Evolutionary conservation across 2,888 invertebrate species (phyloP).

Genomic region (Cerceris rybyensis): DNA sequence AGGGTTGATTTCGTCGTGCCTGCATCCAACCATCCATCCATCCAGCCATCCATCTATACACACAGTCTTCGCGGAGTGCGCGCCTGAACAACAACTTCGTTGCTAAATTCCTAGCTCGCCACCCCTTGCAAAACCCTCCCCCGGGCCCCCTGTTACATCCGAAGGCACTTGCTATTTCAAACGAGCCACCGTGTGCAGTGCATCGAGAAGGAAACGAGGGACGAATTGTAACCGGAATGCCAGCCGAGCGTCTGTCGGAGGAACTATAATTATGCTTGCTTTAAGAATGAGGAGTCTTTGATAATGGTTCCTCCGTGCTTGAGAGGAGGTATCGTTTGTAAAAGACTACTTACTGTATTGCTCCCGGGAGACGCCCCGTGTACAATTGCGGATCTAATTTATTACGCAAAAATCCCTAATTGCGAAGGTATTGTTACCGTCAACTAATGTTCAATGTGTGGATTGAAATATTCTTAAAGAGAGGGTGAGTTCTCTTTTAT

Average conservation of each 20-base stretch:
- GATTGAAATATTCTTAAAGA: too few relatives aligned
- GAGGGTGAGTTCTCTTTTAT: too few relatives aligned
- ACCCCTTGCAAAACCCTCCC: conserved; percentile 3
- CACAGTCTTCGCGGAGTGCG: conserved; percentile 56
- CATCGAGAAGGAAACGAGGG: conserved; percentile 65
- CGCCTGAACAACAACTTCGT: conserved; percentile 72
- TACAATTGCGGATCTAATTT: conserved; percentile 1
- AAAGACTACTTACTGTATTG: conserved; percentile 53
- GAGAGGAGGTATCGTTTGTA: conserved; percentile 42
- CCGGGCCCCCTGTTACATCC: conserved; percentile 26
- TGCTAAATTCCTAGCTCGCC: conserved; percentile 68
- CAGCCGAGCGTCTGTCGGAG: conserved; percentile 42
- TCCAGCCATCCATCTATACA: conserved; percentile 53
- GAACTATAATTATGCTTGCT: conserved; percentile 58
- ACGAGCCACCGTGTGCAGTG: conserved; percentile 49
- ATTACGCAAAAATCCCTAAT: conserved; percentile 5
- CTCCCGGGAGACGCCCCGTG: conserved; percentile 4
- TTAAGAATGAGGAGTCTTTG: conserved; percentile 59
- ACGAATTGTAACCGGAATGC: conserved; percentile 62
- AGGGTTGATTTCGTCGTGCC: conserved; percentile 75
- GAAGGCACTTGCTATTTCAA: conserved; percentile 66
- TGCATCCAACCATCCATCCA: conserved; percentile 69
- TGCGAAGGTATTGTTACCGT: neutral
- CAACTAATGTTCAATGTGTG: too few relatives aligned
- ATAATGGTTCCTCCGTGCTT: conserved; percentile 38